phyloP scores from a whole-genome alignment of 2,797 vertebrate genomes.

The Setipinna tenuifilis region DNA sequence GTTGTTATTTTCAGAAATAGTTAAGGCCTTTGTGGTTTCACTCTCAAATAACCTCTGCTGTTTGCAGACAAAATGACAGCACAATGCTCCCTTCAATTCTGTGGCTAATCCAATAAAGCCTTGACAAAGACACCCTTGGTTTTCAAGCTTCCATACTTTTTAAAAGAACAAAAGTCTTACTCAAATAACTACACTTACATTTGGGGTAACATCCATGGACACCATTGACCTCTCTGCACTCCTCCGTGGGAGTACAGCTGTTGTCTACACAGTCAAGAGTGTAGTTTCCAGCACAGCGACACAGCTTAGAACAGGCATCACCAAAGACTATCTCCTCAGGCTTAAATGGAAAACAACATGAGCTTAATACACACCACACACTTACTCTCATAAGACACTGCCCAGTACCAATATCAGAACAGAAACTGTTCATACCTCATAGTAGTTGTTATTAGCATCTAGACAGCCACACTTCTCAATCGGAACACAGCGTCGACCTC shows the following conservation, averaged over 20 bases:
- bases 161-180: neutral
- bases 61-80: neutral
- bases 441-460: conserved; percentile 74
- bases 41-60: neutral
- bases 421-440: conserved; percentile 65
- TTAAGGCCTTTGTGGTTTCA: neutral
- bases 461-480: conserved; percentile 75
- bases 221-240: conserved; percentile 71
- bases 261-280: conserved; percentile 75
- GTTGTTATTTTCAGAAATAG: conserved; percentile 5
- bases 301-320: conserved; percentile 73
- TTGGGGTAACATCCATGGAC: conserved; percentile 74
- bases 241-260: conserved; percentile 72
- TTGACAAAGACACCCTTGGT: neutral
- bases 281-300: conserved; percentile 77
- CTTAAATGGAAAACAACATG: conserved; percentile 48
- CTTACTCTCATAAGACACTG: neutral
- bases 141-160: neutral
- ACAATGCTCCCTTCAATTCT: neutral
- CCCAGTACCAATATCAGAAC: no score
- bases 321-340: conserved; percentile 69
- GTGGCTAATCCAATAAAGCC: neutral
- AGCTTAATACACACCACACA: neutral
- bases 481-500: conserved; percentile 67
- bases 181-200: conserved; percentile 59